Percentiles rank a stretch among this genome's conserved stretches.
Evolutionary conservation across 2,797 vertebrate genomes (phyloP).

Genomic region (Mycteria americana): DNA sequence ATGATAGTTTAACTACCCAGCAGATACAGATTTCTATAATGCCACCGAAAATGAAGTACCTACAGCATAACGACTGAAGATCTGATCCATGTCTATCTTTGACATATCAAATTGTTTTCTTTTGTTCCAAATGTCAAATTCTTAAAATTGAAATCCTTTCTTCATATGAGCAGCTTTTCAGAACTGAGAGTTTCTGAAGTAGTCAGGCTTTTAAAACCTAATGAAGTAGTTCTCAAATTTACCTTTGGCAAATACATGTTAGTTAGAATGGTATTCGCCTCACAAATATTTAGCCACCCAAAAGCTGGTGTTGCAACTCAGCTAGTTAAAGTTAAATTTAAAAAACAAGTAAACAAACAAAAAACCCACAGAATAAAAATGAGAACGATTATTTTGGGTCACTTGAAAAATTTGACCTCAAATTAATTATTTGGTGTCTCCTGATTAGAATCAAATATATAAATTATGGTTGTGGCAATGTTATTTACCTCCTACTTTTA

Average conservation of each 20-base stretch:
- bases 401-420: neutral
- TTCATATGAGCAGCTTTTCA: neutral
- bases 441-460: neutral
- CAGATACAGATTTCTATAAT: neutral
- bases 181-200: neutral
- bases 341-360: neutral
- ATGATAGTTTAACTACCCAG: neutral
- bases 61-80: neutral
- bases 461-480: neutral
- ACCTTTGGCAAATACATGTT: neutral
- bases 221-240: neutral
- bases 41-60: neutral
- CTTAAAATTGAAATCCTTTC: neutral
- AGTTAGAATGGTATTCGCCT: neutral
- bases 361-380: neutral
- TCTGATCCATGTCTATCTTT: neutral
- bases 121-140: neutral
- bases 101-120: neutral
- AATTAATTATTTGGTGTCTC: neutral
- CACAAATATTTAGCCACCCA: neutral
- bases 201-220: neutral
- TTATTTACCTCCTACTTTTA: neutral
- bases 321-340: neutral
- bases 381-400: neutral
- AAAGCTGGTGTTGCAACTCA: neutral